Evolutionary conservation across 2,797 vertebrate genomes (phyloP).

Genomic region (Melanotaenia boesemani): DNA sequence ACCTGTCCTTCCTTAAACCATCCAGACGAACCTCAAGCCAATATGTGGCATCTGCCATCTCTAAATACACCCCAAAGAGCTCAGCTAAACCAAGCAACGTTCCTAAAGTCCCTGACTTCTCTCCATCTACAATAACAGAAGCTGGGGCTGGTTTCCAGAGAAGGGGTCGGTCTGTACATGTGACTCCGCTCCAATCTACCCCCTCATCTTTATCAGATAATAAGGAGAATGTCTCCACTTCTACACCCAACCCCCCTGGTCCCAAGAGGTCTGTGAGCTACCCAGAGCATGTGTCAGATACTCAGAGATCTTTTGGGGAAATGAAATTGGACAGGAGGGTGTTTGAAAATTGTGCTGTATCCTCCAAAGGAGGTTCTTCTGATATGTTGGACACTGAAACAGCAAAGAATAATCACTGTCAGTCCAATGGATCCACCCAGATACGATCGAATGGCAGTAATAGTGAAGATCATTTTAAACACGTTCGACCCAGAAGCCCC

Average conservation of each 20-base stretch:
- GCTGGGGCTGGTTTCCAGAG: slow-evolving; percentile 46
- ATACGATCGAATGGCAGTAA: slow-evolving; percentile 34
- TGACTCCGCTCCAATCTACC: slow-evolving; percentile 57
- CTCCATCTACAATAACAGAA: slow-evolving; percentile 38
- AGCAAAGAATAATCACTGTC: slow-evolving; percentile 46
- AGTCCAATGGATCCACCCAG: slow-evolving; percentile 38
- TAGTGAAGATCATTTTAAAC: slow-evolving; percentile 37
- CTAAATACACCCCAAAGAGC: slow-evolving; percentile 81
- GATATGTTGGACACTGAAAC: slow-evolving; percentile 47
- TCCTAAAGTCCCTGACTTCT: slow-evolving; percentile 46
- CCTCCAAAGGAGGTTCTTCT: slow-evolving; percentile 51
- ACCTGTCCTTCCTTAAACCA: slow-evolving; percentile 87
- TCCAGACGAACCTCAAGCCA: slow-evolving; percentile 93
- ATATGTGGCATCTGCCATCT: slow-evolving; percentile 93
- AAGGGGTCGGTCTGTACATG: slow-evolving; percentile 53
- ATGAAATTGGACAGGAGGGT: slow-evolving; percentile 36
- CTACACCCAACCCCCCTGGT: slow-evolving; percentile 40
- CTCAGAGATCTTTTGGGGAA: slow-evolving; percentile 43
- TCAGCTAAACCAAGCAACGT: slow-evolving; percentile 56
- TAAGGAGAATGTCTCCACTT: slow-evolving; percentile 45
- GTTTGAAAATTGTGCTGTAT: slow-evolving; percentile 31
- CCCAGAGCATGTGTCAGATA: slow-evolving; percentile 60
- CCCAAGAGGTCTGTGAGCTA: slow-evolving; percentile 65
- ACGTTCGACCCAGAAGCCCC: slow-evolving; percentile 30
- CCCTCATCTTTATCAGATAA: slow-evolving; percentile 46